Evolutionary conservation across 2,888 invertebrate species (phyloP), one percentile per base, ranked within the genome.

Genomic region (Gnatocerus cornutus): DNA sequence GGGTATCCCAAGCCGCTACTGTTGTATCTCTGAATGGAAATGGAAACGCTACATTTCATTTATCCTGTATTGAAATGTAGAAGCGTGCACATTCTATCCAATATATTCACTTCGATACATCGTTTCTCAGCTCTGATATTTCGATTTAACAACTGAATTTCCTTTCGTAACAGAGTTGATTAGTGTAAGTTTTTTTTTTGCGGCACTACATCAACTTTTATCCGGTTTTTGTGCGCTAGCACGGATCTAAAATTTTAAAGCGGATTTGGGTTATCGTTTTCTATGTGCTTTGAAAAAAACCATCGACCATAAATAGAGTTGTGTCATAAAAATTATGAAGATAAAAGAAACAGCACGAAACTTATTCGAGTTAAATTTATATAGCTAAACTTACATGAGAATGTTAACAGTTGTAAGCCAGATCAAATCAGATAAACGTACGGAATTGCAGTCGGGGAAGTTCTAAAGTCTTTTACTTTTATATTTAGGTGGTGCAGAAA

Each of bases 21-120:
- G 62, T 53, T 63, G 70, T 67, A 62, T 52, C 43, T 14, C 52
- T 69, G 69, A 69, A 71, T 66, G 61, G 68, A 66, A 74, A 72
- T 74, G 71, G 71, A 72, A 73, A 72, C 63, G 74, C 70, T 74
- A 73, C 74, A 73, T 74, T 74, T 74, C 74, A 74, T 73, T 74
- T 73, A 73, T 72, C 68, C 39, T 50, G 61, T 62, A 71, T 69
- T 68, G 69, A 71, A 71, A 71, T 55, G 71, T 69, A 65, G 62
- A 65, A 62, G 48, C 55, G 63, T 55, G 48, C 56, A 63, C 66
- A 67, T 73, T 71, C 55, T 56, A 62, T 65, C 41, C 64, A 56
- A 63, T 68, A 68, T 68, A 68, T 68, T 63, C 55, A 68, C 62
- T 68, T 56, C 63, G 56, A 56, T 63, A 68, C 56, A 68, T 55